Evolutionary conservation across 2,797 vertebrate species (phyloP).

Genomic region (Acrocephalus scirpaceus): DNA sequence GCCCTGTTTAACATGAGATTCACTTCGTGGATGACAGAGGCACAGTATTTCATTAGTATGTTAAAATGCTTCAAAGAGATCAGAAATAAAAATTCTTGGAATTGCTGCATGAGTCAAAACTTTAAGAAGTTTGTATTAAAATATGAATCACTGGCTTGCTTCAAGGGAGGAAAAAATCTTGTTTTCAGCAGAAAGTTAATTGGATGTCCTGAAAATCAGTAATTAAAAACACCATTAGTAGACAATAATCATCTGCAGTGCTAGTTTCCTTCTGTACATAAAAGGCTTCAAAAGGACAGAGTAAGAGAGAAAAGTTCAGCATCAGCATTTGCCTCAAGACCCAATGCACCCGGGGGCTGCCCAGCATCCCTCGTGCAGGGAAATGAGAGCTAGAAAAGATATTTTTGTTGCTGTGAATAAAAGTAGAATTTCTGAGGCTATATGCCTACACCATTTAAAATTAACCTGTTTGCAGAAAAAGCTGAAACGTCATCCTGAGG

Average conservation of each 20-base stretch:
- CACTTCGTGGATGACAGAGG: background rate
- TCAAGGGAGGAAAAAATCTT: background rate
- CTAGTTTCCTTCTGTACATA: slow-evolving; percentile 24
- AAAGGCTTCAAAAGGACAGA: slow-evolving; percentile 5
- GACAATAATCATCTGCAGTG: slow-evolving; percentile 13
- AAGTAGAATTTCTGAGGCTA: background rate
- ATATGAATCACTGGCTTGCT: slow-evolving; percentile 12
- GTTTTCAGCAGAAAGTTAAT: slow-evolving; percentile 48
- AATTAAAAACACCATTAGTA: slow-evolving; percentile 25
- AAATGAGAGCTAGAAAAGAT: background rate
- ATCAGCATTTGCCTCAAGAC: slow-evolving; percentile 37
- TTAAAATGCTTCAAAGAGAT: background rate
- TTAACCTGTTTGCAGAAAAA: background rate
- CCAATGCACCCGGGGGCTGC: background rate
- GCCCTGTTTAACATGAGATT: background rate
- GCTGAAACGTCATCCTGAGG: background rate
- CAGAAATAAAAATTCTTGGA: slow-evolving; percentile 3
- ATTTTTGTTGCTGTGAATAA: background rate
- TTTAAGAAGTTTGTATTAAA: background rate
- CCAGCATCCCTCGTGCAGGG: background rate
- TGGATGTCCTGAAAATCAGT: background rate
- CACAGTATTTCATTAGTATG: background rate
- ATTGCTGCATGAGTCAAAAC: background rate
- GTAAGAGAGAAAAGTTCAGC: background rate
- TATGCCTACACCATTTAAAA: background rate